These are phyloP conservation scores for Ericerus pela DNA, from an alignment of 1,140 invertebrate genomes.

Conservation along the genomic window DNA sequence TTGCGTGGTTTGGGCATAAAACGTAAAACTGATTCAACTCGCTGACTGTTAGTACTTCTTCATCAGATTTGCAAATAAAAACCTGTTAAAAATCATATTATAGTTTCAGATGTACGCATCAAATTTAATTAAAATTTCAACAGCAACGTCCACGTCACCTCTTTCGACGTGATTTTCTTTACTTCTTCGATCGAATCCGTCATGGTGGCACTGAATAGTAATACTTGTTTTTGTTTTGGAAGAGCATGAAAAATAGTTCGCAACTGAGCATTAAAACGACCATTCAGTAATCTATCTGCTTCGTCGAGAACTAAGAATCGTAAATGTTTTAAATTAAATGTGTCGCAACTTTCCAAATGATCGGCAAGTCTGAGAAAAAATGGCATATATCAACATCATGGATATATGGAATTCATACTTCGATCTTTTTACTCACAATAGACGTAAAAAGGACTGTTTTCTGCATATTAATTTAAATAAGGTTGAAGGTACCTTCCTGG, in stretches of 20 bases:
- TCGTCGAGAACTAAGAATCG: slow-evolving; percentile 84
- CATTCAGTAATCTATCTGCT: slow-evolving; percentile 73
- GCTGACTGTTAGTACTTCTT: slow-evolving; percentile 65
- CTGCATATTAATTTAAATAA: background rate
- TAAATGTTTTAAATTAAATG: slow-evolving; percentile 62
- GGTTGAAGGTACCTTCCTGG: slow-evolving; percentile 50
- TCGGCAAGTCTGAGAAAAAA: slow-evolving; percentile 47
- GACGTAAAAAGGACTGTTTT: background rate
- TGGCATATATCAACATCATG: too few relatives aligned
- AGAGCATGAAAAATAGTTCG: slow-evolving; percentile 65
- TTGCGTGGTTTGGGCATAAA: slow-evolving; percentile 71
- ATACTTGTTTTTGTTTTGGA: slow-evolving; percentile 63
- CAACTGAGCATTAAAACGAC: slow-evolving; percentile 64
- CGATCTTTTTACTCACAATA: background rate
- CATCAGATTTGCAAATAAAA: slow-evolving; percentile 47
- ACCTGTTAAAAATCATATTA: slow-evolving; percentile 29
- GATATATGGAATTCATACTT: background rate
- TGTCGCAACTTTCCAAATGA: slow-evolving; percentile 69
- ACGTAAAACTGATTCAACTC: slow-evolving; percentile 80
- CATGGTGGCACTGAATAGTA: slow-evolving; percentile 93
- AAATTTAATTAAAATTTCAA: background rate
- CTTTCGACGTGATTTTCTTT: slow-evolving; percentile 33
- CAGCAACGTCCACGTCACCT: slow-evolving; percentile 12
- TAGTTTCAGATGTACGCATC: background rate
- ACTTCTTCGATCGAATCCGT: slow-evolving; percentile 66